Conservation (phyloP, 2,888 invertebrate species). For the Drosophila pegasa region DNA sequence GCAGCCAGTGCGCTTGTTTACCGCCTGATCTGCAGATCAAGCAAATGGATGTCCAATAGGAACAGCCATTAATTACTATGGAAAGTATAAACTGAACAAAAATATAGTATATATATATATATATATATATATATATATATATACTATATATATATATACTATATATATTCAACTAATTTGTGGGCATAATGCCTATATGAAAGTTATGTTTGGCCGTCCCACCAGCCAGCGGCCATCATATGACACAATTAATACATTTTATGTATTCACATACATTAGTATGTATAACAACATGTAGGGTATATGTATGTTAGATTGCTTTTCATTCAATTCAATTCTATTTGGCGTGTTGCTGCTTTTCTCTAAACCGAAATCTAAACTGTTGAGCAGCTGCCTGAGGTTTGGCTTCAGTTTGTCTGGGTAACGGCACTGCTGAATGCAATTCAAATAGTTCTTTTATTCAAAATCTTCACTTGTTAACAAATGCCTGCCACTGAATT, state of each 20-base stretch:
- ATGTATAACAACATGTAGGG: conserved; percentile 56
- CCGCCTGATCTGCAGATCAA: background rate
- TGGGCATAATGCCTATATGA: background rate
- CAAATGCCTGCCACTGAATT: conserved; percentile 12
- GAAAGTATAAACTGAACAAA: background rate
- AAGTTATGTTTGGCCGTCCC: background rate
- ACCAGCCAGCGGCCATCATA: no score
- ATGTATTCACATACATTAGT: conserved; percentile 4
- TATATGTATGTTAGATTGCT: conserved; percentile 36
- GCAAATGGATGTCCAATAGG: background rate
- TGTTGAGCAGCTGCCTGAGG: background rate
- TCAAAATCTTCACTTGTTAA: conserved; percentile 17
- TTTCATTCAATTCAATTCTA: background rate
- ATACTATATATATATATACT: no score
- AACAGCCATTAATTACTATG: background rate
- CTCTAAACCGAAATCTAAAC: background rate
- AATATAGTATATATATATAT: background rate
- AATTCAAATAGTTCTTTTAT: conserved; percentile 1
- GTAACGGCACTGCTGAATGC: background rate
- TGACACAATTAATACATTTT: conserved; percentile 19
- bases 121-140: background rate
- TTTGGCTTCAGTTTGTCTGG: no score
- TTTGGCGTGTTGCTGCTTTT: background rate
- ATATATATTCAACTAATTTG: background rate
- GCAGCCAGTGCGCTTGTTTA: no score